Conservation (phyloP, 2,113 vertebrate species). For the Poicephalus gulielmi region DNA sequence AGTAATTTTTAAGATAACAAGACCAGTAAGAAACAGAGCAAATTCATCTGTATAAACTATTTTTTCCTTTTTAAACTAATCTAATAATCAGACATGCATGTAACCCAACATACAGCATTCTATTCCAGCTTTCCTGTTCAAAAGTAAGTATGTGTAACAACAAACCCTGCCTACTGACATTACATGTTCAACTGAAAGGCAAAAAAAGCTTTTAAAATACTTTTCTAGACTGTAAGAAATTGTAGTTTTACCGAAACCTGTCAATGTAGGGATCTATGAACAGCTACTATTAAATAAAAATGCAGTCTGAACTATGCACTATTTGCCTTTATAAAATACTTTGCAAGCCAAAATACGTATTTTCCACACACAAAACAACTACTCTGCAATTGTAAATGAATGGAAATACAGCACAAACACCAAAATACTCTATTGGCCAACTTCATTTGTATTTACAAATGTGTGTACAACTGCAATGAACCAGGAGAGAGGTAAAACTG, state of each 20-base stretch:
- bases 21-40: neutral
- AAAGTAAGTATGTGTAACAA: neutral
- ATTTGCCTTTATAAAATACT: neutral
- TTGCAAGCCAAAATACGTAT: neutral
- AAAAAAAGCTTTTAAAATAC: neutral
- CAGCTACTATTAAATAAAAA: neutral
- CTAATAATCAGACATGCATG: neutral
- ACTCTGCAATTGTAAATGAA: neutral
- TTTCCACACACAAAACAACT: neutral
- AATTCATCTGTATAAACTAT: neutral
- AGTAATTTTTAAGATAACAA: neutral
- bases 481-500: neutral
- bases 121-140: neutral
- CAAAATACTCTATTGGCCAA: neutral
- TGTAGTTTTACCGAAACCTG: neutral
- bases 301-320: neutral
- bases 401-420: neutral
- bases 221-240: neutral
- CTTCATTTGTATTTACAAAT: neutral
- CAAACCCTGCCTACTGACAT: neutral
- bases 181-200: neutral
- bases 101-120: neutral
- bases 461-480: neutral
- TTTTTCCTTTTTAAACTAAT: neutral
- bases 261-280: neutral